Conservation (phyloP, 2,113 vertebrate species). For the Plotosus lineatus region DNA sequence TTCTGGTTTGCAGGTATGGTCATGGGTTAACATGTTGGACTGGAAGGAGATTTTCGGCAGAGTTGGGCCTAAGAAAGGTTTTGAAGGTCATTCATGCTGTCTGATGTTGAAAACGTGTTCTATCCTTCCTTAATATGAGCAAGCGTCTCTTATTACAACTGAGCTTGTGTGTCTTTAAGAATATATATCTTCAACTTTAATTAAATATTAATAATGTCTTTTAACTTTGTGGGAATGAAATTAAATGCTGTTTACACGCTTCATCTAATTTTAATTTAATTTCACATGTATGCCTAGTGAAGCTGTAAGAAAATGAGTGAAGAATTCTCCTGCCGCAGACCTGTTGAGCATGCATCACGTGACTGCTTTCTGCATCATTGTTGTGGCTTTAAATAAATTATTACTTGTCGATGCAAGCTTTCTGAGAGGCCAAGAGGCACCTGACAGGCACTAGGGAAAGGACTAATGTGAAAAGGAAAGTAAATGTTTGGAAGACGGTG, state of each 20-base stretch:
- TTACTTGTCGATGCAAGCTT: conserved; percentile 1
- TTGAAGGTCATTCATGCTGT: not conserved
- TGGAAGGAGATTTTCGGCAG: not conserved
- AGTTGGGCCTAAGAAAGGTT: not conserved
- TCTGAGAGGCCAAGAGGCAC: not conserved
- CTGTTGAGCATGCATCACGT: not conserved
- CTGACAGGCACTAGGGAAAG: not conserved
- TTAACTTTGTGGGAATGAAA: no score
- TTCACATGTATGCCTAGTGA: not conserved
- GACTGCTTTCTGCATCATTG: not conserved
- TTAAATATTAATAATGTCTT: not conserved
- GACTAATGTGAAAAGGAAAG: not conserved
- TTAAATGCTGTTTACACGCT: not conserved
- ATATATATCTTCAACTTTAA: not conserved
- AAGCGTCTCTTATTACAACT: not conserved
- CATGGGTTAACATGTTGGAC: not conserved
- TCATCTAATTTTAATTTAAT: not conserved
- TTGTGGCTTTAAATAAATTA: conserved; percentile 1
- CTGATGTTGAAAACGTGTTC: not conserved
- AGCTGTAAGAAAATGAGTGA: no score
- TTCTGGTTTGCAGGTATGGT: not conserved
- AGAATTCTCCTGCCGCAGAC: not conserved
- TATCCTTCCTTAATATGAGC: not conserved
- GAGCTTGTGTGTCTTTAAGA: not conserved
- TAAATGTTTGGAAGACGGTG: not conserved